These are phyloP conservation scores for Meleagris gallopavo DNA, from an alignment of 2,113 vertebrate genomes.

Conservation along the genomic window DNA sequence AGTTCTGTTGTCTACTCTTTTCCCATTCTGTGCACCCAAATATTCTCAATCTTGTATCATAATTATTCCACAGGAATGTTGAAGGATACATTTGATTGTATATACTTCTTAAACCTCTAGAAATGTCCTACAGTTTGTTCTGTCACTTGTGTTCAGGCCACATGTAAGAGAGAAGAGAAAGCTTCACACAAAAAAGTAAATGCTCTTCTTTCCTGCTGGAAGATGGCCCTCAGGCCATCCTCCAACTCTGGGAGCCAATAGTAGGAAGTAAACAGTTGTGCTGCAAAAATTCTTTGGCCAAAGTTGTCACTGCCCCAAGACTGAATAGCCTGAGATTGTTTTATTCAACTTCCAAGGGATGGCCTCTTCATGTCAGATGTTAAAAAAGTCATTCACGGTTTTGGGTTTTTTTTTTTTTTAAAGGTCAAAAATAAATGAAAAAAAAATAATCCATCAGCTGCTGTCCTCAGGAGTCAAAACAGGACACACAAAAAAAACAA, in stretches of 20 bases:
- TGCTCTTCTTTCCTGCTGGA: background rate
- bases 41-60: background rate
- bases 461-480: background rate
- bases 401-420: background rate
- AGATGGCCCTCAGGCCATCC: background rate
- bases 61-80: background rate
- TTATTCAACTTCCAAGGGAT: background rate
- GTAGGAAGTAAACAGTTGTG: background rate
- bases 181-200: background rate
- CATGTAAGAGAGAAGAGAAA: background rate
- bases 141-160: background rate
- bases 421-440: background rate
- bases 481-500: background rate
- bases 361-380: background rate
- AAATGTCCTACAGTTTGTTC: background rate
- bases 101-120: background rate
- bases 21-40: background rate
- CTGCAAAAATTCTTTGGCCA: background rate
- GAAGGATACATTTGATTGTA: background rate
- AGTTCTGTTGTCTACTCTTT: background rate
- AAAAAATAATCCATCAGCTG: background rate
- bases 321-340: background rate
- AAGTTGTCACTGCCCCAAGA: background rate
- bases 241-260: background rate
- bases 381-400: background rate